Evolutionary conservation across 2,888 invertebrate species (phyloP).

Genomic region (Matsumyia berberina): DNA sequence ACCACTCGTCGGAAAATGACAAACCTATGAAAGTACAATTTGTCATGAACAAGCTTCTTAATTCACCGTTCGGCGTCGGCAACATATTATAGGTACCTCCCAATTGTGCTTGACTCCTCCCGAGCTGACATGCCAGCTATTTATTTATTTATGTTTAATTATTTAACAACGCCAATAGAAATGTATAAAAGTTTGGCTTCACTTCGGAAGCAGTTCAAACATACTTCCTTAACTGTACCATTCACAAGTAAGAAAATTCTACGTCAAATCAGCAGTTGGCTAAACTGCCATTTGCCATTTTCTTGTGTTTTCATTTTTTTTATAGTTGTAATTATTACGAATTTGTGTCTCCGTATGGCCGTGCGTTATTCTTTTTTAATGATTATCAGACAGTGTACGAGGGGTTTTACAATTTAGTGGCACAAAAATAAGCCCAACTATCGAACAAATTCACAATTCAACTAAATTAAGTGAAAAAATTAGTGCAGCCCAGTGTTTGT

Average conservation of each 20-base stretch:
- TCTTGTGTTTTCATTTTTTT: slow-evolving; percentile 74
- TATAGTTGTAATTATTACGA: slow-evolving; percentile 66
- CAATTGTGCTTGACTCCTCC: too few relatives aligned
- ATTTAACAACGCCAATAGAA: too few relatives aligned
- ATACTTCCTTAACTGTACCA: slow-evolving; percentile 54
- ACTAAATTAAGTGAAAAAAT: slow-evolving; percentile 27
- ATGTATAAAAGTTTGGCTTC: slow-evolving; percentile 19
- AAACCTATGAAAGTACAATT: too few relatives aligned
- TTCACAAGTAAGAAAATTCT: slow-evolving; percentile 1
- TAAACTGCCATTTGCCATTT: slow-evolving; percentile 72
- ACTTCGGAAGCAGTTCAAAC: slow-evolving; percentile 5
- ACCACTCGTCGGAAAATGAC: too few relatives aligned
- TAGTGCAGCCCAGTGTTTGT: slow-evolving; percentile 19
- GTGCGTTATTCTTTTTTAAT: slow-evolving; percentile 34
- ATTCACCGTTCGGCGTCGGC: too few relatives aligned
- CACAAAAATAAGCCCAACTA: slow-evolving; percentile 16
- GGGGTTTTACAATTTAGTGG: slow-evolving; percentile 5
- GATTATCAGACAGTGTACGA: slow-evolving; percentile 22
- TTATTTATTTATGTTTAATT: too few relatives aligned
- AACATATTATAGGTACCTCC: too few relatives aligned
- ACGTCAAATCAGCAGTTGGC: slow-evolving; percentile 70
- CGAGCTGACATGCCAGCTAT: too few relatives aligned
- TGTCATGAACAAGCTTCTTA: too few relatives aligned
- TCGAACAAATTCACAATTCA: slow-evolving; percentile 7
- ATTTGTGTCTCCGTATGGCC: slow-evolving; percentile 65